These are phyloP conservation scores for Folsomia candida DNA, from an alignment of 2,888 invertebrate species.

Conservation along the genomic window DNA sequence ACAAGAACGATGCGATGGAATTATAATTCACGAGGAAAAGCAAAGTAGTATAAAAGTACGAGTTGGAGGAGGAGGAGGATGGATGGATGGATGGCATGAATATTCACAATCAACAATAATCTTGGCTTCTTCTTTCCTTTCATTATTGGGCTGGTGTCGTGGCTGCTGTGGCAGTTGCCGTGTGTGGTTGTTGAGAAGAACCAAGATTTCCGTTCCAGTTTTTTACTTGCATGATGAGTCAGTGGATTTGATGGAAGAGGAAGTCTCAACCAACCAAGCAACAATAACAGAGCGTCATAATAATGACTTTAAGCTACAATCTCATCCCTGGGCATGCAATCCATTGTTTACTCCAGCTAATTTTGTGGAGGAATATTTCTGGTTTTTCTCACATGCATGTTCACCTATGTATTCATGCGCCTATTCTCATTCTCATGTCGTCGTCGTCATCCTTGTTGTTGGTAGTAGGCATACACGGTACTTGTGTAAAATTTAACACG, in stretches of 20 bases:
- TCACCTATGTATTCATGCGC: no score
- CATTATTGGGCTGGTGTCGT: not conserved
- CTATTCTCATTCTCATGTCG: no score
- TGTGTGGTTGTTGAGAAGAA: not conserved
- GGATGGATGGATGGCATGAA: not conserved
- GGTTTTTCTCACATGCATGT: not conserved
- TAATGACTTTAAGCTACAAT: not conserved
- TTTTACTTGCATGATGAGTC: not conserved
- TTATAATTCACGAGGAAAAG: not conserved
- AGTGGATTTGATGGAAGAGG: constrained; percentile 7
- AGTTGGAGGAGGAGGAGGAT: not conserved
- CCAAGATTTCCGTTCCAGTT: constrained; percentile 8
- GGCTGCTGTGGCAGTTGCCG: not conserved
- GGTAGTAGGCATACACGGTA: no score
- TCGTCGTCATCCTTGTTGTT: no score
- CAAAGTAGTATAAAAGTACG: not conserved
- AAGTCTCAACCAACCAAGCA: constrained; percentile 1
- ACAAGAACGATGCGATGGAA: not conserved
- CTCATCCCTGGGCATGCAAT: not conserved
- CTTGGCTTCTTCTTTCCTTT: not conserved
- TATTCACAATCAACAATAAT: constrained; percentile 1
- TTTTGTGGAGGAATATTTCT: constrained; percentile 1
- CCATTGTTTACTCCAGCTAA: constrained; percentile 4
- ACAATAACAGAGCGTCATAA: not conserved
- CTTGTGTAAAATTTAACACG: no score